Percentiles rank a stretch among this genome's conserved stretches.
phyloP scores from a whole-genome alignment of 2,888 invertebrate genomes.

The Nycteola revayana region DNA sequence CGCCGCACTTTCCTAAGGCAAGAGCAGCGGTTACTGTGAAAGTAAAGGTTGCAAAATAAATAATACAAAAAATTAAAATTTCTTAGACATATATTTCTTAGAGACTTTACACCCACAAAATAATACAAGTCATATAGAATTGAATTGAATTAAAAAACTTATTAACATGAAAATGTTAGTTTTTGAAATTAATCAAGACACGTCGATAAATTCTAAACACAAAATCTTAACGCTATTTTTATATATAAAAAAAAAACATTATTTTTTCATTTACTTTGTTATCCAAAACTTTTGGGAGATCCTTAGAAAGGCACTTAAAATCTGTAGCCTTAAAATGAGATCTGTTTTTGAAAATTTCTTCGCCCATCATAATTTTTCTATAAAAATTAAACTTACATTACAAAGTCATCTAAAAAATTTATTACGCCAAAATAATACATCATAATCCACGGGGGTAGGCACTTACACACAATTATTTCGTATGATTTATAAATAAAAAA shows the following conservation, averaged over 20 bases:
- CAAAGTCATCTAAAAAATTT: conserved; percentile 47
- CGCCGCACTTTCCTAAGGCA: no score
- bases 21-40: no score
- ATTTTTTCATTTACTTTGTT: conserved; percentile 40
- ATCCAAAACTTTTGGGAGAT: conserved; percentile 72
- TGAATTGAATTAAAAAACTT: conserved; percentile 57
- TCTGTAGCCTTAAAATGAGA: conserved; percentile 65
- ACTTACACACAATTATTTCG: conserved; percentile 42
- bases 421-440: conserved; percentile 72
- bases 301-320: conserved; percentile 58
- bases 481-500: conserved; percentile 43
- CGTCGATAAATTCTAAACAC: conserved; percentile 39
- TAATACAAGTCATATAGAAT: conserved; percentile 57
- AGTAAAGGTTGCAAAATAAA: no score
- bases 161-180: conserved; percentile 61
- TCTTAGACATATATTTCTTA: conserved; percentile 61
- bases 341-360: conserved; percentile 71
- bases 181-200: conserved; percentile 50
- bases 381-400: conserved; percentile 39
- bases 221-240: conserved; percentile 50
- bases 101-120: conserved; percentile 58
- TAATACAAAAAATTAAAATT: conserved; percentile 33
- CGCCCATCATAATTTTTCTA: conserved; percentile 57
- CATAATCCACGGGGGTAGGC: conserved; percentile 59
- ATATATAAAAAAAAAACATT: conserved; percentile 48